phyloP scores from a whole-genome alignment of 2,113 vertebrate genomes.

The Regulus satrapa region DNA sequence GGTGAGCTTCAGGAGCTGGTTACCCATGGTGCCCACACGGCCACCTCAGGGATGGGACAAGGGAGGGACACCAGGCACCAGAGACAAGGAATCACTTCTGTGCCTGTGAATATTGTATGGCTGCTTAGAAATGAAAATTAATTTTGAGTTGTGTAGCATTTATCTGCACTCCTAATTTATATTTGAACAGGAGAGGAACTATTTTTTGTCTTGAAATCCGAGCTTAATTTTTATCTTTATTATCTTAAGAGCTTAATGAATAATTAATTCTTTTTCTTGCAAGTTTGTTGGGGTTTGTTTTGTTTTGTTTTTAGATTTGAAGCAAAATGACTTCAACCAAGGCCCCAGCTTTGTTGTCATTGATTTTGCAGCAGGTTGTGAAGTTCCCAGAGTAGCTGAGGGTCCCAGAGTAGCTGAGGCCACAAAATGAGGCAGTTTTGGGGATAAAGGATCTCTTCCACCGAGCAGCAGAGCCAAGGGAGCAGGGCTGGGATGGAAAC shows the following conservation, averaged over 20 bases:
- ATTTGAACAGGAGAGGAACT: constrained; percentile 30
- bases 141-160: not conserved
- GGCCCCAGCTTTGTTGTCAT: not conserved
- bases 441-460: not conserved
- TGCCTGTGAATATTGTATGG: not conserved
- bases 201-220: constrained; percentile 1
- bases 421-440: not conserved
- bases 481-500: not conserved
- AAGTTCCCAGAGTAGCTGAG: not conserved
- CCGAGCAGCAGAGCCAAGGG: not conserved
- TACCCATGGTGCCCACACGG: not conserved
- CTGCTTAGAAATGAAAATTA: constrained; percentile 44
- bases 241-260: constrained; percentile 40
- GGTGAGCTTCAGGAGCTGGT: not conserved
- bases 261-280: constrained; percentile 23
- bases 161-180: constrained; percentile 32
- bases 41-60: no score
- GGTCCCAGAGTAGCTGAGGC: not conserved
- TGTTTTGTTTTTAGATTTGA: not conserved
- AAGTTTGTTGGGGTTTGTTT: no score
- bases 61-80: no score
- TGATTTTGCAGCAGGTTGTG: not conserved
- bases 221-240: constrained; percentile 53
- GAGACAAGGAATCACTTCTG: not conserved
- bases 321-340: not conserved